Evolutionary conservation across 2,888 invertebrate species (phyloP).

Genomic region (Tanypteryx hageni): DNA sequence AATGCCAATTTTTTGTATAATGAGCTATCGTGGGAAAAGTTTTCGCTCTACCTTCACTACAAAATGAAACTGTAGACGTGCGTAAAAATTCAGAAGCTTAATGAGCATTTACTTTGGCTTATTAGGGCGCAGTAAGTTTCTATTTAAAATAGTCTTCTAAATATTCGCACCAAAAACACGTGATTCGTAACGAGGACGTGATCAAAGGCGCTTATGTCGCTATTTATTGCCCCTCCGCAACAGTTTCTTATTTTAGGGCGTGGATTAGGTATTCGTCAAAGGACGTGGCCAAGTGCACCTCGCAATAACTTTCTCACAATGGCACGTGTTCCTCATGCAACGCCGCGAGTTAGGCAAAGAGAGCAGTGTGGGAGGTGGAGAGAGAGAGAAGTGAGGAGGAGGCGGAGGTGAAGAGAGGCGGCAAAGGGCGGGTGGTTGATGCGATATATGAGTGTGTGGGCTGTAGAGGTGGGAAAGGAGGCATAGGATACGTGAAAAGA

Average conservation of each 20-base stretch:
- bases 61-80: no score
- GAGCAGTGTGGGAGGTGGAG: not conserved
- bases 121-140: no score
- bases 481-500: no score
- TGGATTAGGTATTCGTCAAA: not conserved
- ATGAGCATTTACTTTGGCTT: no score
- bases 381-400: not conserved
- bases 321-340: not conserved
- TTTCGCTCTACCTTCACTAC: no score
- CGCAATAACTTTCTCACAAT: not conserved
- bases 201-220: not conserved
- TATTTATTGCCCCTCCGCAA: not conserved
- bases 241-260: not conserved
- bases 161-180: not conserved
- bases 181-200: not conserved
- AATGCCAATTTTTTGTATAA: no score
- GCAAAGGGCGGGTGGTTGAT: not conserved
- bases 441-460: no score
- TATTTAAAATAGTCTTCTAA: no score
- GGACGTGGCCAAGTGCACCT: not conserved
- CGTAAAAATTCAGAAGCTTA: no score
- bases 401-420: not conserved
- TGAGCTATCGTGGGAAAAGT: no score
- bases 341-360: not conserved
- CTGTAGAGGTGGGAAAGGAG: no score